Base-by-base conservation (phyloP, 2,888 invertebrate genomes). In the Homarus gammarus region DNA sequence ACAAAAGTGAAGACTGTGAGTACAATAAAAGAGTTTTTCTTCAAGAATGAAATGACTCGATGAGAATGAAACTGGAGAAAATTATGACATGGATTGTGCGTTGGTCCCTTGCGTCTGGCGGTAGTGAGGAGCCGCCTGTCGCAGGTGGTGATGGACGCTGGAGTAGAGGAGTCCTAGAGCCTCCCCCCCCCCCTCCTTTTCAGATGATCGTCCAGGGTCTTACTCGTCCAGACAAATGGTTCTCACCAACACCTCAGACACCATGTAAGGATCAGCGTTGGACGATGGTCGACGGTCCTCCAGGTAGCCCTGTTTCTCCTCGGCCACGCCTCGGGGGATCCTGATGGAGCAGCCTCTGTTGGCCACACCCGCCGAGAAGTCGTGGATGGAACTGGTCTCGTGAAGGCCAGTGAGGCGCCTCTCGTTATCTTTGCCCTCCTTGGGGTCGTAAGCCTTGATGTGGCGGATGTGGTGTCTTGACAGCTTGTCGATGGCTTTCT, bases 361-460 rank as follows among this genome's bases (percentile, higher is more conserved):
- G 91, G 95, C 95, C 2, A 94, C 94, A 36, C 95, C 93, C 5
- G 94, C 94, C 33, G 95, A 94, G 93, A 95, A 95, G 92, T 95
- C 94, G 92, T 94, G 93, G 92, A 95, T 95, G 91, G 93, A 93
- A n/a, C 95, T 94, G 1, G 95, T 95, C 93, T 95, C 95, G 93
- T 95, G 95, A 70, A 93, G 93, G 31, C 99, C 99, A 85, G 98
- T 99, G 91, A 99, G 95, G 92, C 99, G 96, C 92, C 99, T 96
- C 94, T 97, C 98, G 94, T 99, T 99, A 95, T 99, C 99, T 94
- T 91, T 89, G 90, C 99, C 99, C 93, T 97, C 97, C 92, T 97
- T 96, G 18, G 99, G 99, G 94, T 99, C 99, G 94, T 99, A 99
- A 92, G 98, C 98, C 93, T 97, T 96, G 94, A 99, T 99, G 94